Conservation (phyloP, 2,113 vertebrate genomes). For the Ceyx margarethae region DNA sequence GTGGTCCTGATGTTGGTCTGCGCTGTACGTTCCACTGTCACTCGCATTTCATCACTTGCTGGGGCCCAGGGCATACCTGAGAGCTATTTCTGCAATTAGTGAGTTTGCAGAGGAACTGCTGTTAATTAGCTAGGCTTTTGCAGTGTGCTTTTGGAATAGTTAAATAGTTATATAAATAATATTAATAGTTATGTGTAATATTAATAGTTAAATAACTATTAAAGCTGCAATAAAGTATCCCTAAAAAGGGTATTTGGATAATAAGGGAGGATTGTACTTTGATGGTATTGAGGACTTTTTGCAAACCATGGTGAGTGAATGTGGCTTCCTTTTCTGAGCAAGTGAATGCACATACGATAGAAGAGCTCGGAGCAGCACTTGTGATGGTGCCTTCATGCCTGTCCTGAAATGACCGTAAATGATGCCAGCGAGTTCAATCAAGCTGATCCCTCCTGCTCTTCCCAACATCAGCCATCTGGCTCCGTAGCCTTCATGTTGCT, state of each 20-base stretch:
- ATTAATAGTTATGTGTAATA: neutral
- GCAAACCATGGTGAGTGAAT: neutral
- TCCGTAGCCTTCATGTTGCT: neutral
- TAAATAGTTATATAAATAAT: neutral
- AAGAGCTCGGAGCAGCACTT: neutral
- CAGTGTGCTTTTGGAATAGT: neutral
- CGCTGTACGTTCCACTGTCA: neutral
- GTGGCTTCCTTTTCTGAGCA: neutral
- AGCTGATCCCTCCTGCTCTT: neutral
- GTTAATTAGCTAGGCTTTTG: neutral
- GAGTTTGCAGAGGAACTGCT: neutral
- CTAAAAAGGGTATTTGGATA: neutral
- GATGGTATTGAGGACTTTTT: neutral
- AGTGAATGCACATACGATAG: neutral
- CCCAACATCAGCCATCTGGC: conserved; percentile 13
- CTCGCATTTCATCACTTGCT: neutral
- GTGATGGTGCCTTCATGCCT: neutral
- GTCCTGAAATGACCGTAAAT: neutral
- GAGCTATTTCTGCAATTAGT: neutral
- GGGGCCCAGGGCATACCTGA: neutral
- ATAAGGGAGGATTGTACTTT: neutral
- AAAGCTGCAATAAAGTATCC: neutral
- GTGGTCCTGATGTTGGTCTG: neutral
- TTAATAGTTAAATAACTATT: neutral
- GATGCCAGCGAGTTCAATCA: neutral